Percentiles rank a stretch among this genome's conserved stretches.
Conservation (phyloP, 1,140 invertebrate genomes). For the Chionoecetes opilio region DNA sequence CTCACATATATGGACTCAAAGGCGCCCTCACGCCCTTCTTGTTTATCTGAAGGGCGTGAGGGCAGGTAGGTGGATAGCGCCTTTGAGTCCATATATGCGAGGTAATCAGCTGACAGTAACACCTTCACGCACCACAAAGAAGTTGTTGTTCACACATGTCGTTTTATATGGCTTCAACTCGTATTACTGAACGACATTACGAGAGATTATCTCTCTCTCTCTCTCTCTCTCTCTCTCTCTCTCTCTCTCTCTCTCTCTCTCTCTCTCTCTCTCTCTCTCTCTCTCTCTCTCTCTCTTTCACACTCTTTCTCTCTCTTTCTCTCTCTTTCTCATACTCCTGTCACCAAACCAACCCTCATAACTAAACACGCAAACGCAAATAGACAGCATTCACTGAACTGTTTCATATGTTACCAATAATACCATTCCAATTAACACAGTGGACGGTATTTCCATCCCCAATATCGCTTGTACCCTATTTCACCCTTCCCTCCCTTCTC, state of each 20-base stretch:
- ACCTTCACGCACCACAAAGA: no score
- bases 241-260: conserved; percentile 21
- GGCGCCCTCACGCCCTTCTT: no score
- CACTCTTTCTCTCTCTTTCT: conserved; percentile 7
- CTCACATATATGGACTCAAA: no score
- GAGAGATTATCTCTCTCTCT: conserved; percentile 9
- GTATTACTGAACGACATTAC: no score
- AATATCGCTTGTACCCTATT: not conserved
- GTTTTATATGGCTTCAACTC: no score
- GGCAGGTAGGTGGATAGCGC: no score
- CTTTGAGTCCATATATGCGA: no score
- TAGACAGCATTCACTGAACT: no score
- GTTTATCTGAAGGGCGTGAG: no score
- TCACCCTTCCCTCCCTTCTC: not conserved
- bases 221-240: conserved; percentile 8
- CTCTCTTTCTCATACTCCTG: not conserved
- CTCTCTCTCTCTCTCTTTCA: conserved; percentile 17
- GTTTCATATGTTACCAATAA: not conserved
- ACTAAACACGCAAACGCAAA: not conserved
- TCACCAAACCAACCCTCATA: not conserved
- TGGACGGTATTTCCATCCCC: not conserved
- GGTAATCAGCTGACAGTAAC: no score
- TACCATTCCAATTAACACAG: not conserved
- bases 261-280: conserved; percentile 27
- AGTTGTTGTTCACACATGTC: no score